Conservation (phyloP, 2,797 vertebrate genomes). For the Meda fulgida region DNA sequence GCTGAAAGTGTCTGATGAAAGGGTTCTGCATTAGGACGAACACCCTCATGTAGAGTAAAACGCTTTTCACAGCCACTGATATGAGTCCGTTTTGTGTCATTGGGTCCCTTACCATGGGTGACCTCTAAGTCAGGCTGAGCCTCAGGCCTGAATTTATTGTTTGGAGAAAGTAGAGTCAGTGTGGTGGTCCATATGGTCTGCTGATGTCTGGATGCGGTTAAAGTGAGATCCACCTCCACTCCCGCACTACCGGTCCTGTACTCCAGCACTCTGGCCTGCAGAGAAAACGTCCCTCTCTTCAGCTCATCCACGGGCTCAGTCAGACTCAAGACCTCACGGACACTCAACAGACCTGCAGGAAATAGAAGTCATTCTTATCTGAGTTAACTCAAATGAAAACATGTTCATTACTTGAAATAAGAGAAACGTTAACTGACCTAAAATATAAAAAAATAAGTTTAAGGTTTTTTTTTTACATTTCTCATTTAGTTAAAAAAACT, state of each 20-base stretch:
- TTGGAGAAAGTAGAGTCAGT: conserved; percentile 71
- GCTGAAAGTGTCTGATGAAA: background rate
- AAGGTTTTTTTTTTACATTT: background rate
- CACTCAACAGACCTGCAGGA: conserved; percentile 63
- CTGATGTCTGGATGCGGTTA: conserved; percentile 63
- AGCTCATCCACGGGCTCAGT: conserved; percentile 74
- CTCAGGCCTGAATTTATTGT: conserved; percentile 17
- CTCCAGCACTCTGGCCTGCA: conserved; percentile 66
- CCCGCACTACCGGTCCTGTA: conserved; percentile 65
- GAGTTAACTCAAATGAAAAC: background rate
- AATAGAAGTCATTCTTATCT: background rate
- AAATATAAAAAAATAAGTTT: too few species aligned
- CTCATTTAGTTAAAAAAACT: background rate
- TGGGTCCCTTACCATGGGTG: conserved; percentile 11
- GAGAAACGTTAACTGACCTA: too few species aligned
- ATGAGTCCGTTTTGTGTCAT: background rate
- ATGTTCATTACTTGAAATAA: background rate
- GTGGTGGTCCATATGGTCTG: conserved; percentile 71
- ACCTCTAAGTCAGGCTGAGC: background rate
- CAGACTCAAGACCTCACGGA: conserved; percentile 69
- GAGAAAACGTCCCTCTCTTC: conserved; percentile 72
- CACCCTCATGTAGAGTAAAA: background rate
- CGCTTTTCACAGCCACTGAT: background rate
- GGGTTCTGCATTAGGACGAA: background rate
- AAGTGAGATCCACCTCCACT: conserved; percentile 73